These are phyloP conservation scores for Paguma larvata DNA, from an alignment of 2,797 vertebrate genomes.

Conservation along the genomic window DNA sequence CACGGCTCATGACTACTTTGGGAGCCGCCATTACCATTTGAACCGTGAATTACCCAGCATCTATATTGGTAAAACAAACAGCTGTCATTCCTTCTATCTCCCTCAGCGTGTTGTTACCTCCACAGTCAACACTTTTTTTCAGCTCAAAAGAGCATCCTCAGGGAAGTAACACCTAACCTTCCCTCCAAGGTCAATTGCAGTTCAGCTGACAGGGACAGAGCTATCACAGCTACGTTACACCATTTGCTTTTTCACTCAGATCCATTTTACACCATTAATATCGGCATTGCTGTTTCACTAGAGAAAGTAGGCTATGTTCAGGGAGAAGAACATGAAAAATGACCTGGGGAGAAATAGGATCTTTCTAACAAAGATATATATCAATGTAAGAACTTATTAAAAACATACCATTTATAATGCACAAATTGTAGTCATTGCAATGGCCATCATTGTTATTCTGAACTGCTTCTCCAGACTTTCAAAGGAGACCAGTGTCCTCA, in stretches of 20 bases:
- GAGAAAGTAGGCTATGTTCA: conserved; percentile 80
- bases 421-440: conserved; percentile 50
- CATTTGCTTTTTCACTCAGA: conserved; percentile 78
- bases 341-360: conserved; percentile 78
- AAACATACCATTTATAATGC: conserved; percentile 81
- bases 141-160: conserved; percentile 10
- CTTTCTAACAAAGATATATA: conserved; percentile 83
- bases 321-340: conserved; percentile 80
- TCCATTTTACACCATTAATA: conserved; percentile 84
- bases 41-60: not conserved
- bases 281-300: conserved; percentile 76
- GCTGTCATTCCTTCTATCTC: conserved; percentile 27
- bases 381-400: conserved; percentile 83
- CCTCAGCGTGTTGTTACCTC: not conserved
- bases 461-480: conserved; percentile 55
- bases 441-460: conserved; percentile 72
- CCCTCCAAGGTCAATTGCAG: conserved; percentile 64
- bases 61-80: not conserved
- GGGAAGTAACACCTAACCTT: conserved; percentile 62
- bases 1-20: not conserved
- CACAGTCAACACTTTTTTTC: conserved; percentile 6
- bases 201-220: conserved; percentile 69
- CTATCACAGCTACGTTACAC: conserved; percentile 62
- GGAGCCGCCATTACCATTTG: not conserved
- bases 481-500: conserved; percentile 67